Conservation (phyloP, 1,140 invertebrate species). For the Drosophila hydei region DNA sequence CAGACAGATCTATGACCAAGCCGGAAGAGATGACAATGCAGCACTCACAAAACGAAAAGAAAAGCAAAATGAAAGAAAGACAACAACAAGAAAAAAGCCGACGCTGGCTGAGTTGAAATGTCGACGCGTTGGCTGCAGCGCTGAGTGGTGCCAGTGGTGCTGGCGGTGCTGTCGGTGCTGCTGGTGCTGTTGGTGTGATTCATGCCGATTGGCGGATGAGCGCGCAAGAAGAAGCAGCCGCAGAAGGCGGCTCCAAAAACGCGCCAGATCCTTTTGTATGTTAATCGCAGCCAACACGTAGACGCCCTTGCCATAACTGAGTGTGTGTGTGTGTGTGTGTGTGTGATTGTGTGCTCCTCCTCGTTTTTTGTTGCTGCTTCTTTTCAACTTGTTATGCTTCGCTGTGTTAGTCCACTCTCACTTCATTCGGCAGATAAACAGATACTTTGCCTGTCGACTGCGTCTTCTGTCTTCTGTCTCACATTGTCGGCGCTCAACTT, state of each 20-base stretch:
- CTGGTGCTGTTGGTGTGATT: slow-evolving; percentile 44
- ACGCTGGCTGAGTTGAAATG: slow-evolving; percentile 32
- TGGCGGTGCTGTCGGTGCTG: slow-evolving; percentile 1
- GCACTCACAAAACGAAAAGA: neutral
- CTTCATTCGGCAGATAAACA: slow-evolving; percentile 65
- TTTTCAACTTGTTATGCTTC: slow-evolving; percentile 50
- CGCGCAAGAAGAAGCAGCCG: slow-evolving; percentile 27
- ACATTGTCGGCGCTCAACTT: slow-evolving; percentile 45
- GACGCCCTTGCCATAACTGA: slow-evolving; percentile 34
- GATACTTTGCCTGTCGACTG: slow-evolving; percentile 36
- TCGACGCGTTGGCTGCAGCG: slow-evolving; percentile 62
- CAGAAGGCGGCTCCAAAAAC: slow-evolving; percentile 76
- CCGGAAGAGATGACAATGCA: slow-evolving; percentile 31
- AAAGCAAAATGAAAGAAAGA: neutral
- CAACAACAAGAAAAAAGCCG: neutral
- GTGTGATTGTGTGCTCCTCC: slow-evolving; percentile 42
- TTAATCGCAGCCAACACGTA: slow-evolving; percentile 63
- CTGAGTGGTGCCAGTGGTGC: slow-evolving; percentile 22
- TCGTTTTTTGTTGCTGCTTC: slow-evolving; percentile 44
- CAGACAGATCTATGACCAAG: slow-evolving; percentile 18
- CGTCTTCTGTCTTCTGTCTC: slow-evolving; percentile 11
- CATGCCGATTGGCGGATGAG: slow-evolving; percentile 75
- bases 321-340: slow-evolving; percentile 18
- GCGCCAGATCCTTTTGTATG: slow-evolving; percentile 77
- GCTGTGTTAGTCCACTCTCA: slow-evolving; percentile 27